Base-by-base conservation (phyloP, 2,113 vertebrate genomes). In the Pseudonaja textilis region DNA sequence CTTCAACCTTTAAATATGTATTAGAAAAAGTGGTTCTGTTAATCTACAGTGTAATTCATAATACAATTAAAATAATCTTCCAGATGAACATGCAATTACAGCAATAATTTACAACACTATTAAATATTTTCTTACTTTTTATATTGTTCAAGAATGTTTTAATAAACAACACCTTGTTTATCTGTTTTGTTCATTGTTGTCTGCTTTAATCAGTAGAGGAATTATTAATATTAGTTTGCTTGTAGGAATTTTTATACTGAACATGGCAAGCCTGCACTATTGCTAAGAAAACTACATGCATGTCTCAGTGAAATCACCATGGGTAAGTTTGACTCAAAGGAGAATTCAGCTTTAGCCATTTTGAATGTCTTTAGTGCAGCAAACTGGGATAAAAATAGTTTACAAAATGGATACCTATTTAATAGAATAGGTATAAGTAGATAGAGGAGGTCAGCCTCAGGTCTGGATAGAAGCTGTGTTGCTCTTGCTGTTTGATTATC, bases 131-230 rank as follows among this genome's bases (percentile, higher is more conserved):
- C 90, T 91, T 91, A 93, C 22, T 87, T 0, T 0, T 91, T 85
- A 93, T 93, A 93, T 64, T 61, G 0, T 0, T 90, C 56, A 92
- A 20, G 95, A 22, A 54, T 96, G 94, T 95, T 96, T 96, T 96
- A 96, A 97, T 97, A 96, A 97, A 96, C 22, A 88, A 93, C 87
- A 95, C 1, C 34, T 93, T 95, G 91, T 56, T 88, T 90, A 52
- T 92, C 92, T 39, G 4, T 1, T 90, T 96, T 94, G 64, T 26
- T 11, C 22, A 89, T 89, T 86, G 92, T 52, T 91, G 29, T 86
- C 52, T 89, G 34, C 22, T n/a, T 89, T 14, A 39, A 56, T 88
- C 4, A 39, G 39, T 2, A 64, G 42, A 52, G 11, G 34, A 34
- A n/a, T 55, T 91, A n/a, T 55, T 85, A 85, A 29, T 55, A 88